phyloP scores from a whole-genome alignment of 2,888 invertebrate species.

The Heliconius cydno region DNA sequence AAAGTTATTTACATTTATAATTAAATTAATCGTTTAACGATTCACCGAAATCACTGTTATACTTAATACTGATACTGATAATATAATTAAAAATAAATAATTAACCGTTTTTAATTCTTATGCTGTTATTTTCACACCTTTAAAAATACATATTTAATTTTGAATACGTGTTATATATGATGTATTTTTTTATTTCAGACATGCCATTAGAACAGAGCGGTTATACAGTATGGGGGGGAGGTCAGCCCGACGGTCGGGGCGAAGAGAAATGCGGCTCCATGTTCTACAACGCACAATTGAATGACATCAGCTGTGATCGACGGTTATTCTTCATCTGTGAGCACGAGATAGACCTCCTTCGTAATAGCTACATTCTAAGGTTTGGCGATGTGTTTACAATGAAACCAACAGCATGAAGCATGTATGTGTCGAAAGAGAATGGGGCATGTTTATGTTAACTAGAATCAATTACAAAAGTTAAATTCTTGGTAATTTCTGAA shows the following conservation, averaged over 20 bases:
- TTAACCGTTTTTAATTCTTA: no score
- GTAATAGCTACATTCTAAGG: constrained; percentile 45
- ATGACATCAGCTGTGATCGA: constrained; percentile 61
- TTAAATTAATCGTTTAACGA: not conserved
- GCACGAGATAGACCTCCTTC: constrained; percentile 57
- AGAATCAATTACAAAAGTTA: not conserved
- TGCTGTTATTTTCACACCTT: no score
- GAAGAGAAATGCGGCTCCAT: constrained; percentile 68
- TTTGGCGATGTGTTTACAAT: constrained; percentile 43
- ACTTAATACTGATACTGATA: not conserved
- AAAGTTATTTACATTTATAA: not conserved
- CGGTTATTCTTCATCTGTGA: constrained; percentile 70
- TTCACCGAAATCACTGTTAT: not conserved
- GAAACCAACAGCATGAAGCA: constrained; percentile 30
- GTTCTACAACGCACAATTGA: constrained; percentile 65
- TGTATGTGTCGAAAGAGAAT: constrained; percentile 16
- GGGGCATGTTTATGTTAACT: constrained; percentile 22
- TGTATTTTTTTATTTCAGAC: constrained; percentile 53
- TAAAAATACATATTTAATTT: no score
- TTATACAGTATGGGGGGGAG: constrained; percentile 60
- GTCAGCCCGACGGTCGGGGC: constrained; percentile 65
- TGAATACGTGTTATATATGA: not conserved
- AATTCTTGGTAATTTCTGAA: not conserved
- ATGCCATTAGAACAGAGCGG: constrained; percentile 58
- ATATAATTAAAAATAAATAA: not conserved